Evolutionary conservation across 2,797 vertebrate genomes (phyloP).

Genomic region (Cyprinodon diabolis): DNA sequence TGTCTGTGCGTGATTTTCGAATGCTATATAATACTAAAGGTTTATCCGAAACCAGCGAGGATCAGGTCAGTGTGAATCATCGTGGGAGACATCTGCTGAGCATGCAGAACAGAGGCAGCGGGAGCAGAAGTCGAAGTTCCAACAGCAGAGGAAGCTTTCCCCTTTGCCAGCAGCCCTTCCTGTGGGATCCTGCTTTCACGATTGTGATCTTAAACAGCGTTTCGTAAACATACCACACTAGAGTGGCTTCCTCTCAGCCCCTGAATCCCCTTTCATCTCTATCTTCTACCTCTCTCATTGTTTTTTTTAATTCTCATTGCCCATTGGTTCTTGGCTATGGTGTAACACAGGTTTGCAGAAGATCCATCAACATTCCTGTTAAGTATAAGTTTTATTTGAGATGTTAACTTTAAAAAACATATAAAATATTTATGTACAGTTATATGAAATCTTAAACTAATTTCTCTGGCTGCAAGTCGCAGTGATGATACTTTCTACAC

Average conservation of each 20-base stretch:
- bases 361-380: background rate
- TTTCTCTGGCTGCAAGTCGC: background rate
- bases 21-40: background rate
- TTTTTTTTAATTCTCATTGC: background rate
- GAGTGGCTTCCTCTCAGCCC: slow-evolving; percentile 47
- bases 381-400: background rate
- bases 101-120: slow-evolving; percentile 33
- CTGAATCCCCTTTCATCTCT: slow-evolving; percentile 57
- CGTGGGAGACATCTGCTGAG: slow-evolving; percentile 69
- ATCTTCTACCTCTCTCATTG: slow-evolving; percentile 10
- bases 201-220: slow-evolving; percentile 66
- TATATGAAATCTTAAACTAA: background rate
- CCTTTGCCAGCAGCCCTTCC: slow-evolving; percentile 29
- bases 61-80: slow-evolving; percentile 52
- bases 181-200: slow-evolving; percentile 46
- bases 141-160: slow-evolving; percentile 33
- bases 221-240: slow-evolving; percentile 64
- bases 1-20: background rate
- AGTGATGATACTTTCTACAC: background rate
- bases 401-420: background rate
- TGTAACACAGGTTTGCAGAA: background rate
- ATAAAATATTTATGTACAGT: background rate
- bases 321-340: background rate
- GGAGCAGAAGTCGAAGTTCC: slow-evolving; percentile 41
- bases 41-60: slow-evolving; percentile 28